Evolutionary conservation across 2,113 vertebrate genomes (phyloP), one percentile per base, ranked within the genome.

Genomic region (Sinocyclocheilus grahami): DNA sequence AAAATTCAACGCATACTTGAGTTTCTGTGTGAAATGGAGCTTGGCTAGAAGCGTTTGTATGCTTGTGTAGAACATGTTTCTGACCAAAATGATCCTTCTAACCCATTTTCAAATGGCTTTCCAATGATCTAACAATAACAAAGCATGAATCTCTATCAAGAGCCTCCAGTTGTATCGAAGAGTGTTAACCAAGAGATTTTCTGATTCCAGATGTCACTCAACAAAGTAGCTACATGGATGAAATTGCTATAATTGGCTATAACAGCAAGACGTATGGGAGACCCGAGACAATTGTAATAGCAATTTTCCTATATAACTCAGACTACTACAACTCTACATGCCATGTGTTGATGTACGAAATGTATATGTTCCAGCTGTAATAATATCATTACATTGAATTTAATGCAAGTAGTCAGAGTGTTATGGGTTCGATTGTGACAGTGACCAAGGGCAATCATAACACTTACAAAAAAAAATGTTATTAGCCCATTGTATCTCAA

Each of bases 171-270:
- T 69, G 13, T 42, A 18, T 46, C 3, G 6, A 46, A 7, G 33
- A 33, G n/a, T 18, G 13, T 48, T 27, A 51, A 6, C 51, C 18
- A 30, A 71, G 37, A 65, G 53, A 58, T 78, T 62, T 79, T 79
- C 30, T 79, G 55, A 58, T 18, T 60, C 27, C 20, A 39, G 51
- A 79, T 79, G 77, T 79, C 77, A 80, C 78, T 80, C 37, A 42
- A 42, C 78, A 80, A 65, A 18, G 63, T 37, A 86, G 75, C 53
- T 84, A 81, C 60, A 46, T 0, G 9, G 60, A 81, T 81, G 60
- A 48, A 81, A 63, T 81, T 81, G 58, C 78, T 63, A 46, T 62
- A 81, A 81, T 46, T 81, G 39, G 60, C 46, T 46, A 9, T 65
- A 82, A 82, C 5, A 46, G 39, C 39, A 27, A 27, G 33, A 80